Evolutionary conservation across 2,113 vertebrate genomes (phyloP).

Genomic region (Oenanthe oenanthe): DNA sequence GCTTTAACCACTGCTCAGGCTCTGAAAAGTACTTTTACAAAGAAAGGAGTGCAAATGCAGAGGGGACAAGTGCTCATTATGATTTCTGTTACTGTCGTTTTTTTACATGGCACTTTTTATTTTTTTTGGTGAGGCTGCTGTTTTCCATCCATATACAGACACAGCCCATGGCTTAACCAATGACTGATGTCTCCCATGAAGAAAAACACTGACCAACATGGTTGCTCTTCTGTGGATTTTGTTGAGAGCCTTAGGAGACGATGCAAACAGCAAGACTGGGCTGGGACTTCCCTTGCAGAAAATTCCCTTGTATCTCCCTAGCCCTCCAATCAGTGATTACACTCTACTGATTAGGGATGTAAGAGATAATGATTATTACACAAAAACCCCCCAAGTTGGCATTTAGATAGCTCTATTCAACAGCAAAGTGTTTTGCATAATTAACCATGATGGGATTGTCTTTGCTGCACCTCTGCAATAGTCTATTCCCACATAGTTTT

Average conservation of each 20-base stretch:
- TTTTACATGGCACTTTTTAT: neutral
- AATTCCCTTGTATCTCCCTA: neutral
- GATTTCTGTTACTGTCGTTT: neutral
- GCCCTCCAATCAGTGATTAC: constrained; percentile 26
- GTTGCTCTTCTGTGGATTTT: neutral
- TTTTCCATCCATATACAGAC: neutral
- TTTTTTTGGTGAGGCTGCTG: neutral
- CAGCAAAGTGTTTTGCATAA: constrained; percentile 42
- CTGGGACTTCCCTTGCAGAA: neutral
- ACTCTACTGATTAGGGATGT: constrained; percentile 8
- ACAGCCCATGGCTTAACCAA: neutral
- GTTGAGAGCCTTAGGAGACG: neutral
- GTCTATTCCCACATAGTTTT: neutral
- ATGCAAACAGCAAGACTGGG: neutral
- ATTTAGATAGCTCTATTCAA: constrained; percentile 16
- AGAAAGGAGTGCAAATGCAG: neutral
- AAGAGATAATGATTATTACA: constrained; percentile 40
- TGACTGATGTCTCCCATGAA: neutral
- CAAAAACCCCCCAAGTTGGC: neutral
- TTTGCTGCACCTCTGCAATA: neutral
- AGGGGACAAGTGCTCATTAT: neutral
- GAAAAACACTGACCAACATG: rapidly evolving
- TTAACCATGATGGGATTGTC: constrained; percentile 40
- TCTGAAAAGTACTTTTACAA: neutral
- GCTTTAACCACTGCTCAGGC: neutral